Base-by-base conservation (phyloP, 92 coral and sea anemone genomes). In the Scolanthus callimorphus region DNA sequence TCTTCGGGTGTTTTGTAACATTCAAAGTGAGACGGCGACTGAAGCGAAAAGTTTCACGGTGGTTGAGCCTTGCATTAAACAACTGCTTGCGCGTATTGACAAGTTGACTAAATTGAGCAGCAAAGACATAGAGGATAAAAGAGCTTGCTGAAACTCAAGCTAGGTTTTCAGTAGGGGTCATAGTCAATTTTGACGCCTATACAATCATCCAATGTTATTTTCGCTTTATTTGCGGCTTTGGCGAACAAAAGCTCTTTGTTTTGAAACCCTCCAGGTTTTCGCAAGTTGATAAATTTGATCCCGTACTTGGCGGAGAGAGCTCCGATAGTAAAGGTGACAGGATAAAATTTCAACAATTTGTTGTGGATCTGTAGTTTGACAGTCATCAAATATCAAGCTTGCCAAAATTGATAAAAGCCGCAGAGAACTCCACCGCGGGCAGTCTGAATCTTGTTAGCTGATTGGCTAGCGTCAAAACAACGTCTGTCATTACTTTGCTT, bases 401-500 rank as follows among this genome's bases (percentile, higher is more conserved):
- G 52, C 52, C 52, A 46, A 46, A 46, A 46, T 21, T 46, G 52
- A 46, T 46, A 46, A 46, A 21, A 4, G 4, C 52, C 6, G 4
- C 4, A 9, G 15, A 34, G 15, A 6, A 34, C 12, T 4, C 4
- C 17, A 4, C 52, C 22, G 11, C 52, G 23, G 52, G 52, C 23
- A 6, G 52, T 46, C 23, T 20, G 52, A 9, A 46, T 46, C 11
- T 20, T 46, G 12, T 19, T 4, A 46, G 12, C 12, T 46, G 11
- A 46, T 46, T 46, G 52, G 52, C 52, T 20, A 9, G 52, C 12
- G 11, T 10, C 4, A 20, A 4, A 46, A 4, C 4, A 21, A 20
- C 12, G 19, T 10, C 52, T 46, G 11, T 46, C 52, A 46, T 6
- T 20, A 19, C 19, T 10, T 46, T 21, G 17, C 52, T 46, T 4